These are phyloP conservation scores for Pachyuromys duprasi DNA, from an alignment of 2,797 vertebrate species.

Conservation along the genomic window DNA sequence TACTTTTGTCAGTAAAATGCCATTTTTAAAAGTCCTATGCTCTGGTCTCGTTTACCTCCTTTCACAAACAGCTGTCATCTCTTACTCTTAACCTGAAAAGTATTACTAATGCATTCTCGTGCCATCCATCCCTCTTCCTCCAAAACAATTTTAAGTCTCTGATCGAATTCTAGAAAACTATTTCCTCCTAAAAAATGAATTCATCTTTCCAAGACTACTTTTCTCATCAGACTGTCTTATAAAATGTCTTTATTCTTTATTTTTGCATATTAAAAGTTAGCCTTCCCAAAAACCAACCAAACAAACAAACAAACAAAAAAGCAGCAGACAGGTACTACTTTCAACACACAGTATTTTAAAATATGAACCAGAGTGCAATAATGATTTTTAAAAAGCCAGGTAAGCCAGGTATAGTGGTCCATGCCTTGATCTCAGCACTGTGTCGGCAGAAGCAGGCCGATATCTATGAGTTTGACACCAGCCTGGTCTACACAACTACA, in stretches of 20 bases:
- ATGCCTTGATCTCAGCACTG: background rate
- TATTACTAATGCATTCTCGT: background rate
- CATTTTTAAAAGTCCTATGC: background rate
- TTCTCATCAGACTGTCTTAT: conserved; percentile 13
- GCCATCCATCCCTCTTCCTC: conserved; percentile 20
- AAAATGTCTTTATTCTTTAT: conserved; percentile 45
- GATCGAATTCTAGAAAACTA: conserved; percentile 46
- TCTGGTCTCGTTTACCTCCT: background rate
- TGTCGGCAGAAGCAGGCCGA: background rate
- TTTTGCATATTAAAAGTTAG: conserved; percentile 16
- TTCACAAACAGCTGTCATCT: conserved; percentile 55
- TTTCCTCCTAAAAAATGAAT: conserved; percentile 57
- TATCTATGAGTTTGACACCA: background rate
- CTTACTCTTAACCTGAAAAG: conserved; percentile 58
- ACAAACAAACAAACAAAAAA: background rate
- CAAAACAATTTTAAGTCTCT: conserved; percentile 43
- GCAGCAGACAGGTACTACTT: conserved; percentile 22
- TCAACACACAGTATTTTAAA: conserved; percentile 54
- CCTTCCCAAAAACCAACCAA: background rate
- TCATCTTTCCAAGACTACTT: conserved; percentile 48
- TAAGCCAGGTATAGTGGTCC: no score
- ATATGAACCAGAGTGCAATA: conserved; percentile 40
- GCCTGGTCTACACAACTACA: background rate
- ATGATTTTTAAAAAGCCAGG: background rate
- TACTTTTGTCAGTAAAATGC: conserved; percentile 42